phyloP scores from a whole-genome alignment of 2,888 invertebrate species.

The Pseudococcus jackbeardsleyi region DNA sequence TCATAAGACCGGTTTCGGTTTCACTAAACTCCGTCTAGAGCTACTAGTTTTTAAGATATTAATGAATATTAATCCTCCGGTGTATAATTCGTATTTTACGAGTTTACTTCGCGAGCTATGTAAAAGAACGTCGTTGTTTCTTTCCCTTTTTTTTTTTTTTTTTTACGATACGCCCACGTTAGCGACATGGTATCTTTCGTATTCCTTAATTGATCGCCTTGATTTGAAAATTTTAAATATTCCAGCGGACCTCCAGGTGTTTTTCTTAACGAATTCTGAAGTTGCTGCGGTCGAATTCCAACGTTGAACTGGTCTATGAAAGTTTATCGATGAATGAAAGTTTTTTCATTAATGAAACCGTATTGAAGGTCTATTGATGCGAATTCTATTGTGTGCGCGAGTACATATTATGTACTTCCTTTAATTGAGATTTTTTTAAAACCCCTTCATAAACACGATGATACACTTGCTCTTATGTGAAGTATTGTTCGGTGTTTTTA shows the following conservation, averaged over 20 bases:
- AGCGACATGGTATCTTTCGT: neutral
- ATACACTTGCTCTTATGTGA: conserved; percentile 9
- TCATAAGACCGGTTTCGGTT: conserved; percentile 18
- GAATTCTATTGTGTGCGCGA: neutral
- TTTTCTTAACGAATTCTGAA: neutral
- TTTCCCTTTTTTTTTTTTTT: neutral
- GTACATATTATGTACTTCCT: conserved; percentile 27
- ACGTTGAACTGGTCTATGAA: neutral
- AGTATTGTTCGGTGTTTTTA: neutral
- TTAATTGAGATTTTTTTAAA: conserved; percentile 15
- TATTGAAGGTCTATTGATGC: neutral
- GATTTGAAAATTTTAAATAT: conserved; percentile 12
- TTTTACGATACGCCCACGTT: conserved; percentile 18
- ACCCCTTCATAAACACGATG: neutral
- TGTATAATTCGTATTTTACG: conserved; percentile 26
- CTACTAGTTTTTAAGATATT: conserved; percentile 44
- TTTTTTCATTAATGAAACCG: neutral
- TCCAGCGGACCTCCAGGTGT: conserved; percentile 15
- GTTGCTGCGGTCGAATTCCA: neutral
- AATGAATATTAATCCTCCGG: conserved; percentile 45
- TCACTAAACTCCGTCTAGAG: conserved; percentile 32
- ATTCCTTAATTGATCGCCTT: conserved; percentile 38
- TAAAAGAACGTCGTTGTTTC: neutral
- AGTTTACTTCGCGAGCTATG: neutral
- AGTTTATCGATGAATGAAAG: conserved; percentile 33